These are phyloP conservation scores for Sphenopsis melanotis DNA, from an alignment of 2,797 vertebrate species.

Conservation along the genomic window DNA sequence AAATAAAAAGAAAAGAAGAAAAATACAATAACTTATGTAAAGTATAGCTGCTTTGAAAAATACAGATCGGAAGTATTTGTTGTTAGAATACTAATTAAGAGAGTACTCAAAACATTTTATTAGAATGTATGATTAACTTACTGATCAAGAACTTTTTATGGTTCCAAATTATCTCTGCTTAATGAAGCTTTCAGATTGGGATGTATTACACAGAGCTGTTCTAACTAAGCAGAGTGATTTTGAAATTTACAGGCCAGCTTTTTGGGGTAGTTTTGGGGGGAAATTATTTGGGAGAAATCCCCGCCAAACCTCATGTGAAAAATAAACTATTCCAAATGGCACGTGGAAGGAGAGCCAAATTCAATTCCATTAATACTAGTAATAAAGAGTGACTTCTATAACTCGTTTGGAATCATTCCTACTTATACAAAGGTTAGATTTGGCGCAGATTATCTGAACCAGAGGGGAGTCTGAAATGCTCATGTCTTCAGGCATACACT, in stretches of 20 bases:
- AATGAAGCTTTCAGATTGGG: not conserved
- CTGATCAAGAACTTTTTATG: not conserved
- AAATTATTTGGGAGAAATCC: constrained; percentile 31
- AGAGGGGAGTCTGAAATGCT: constrained; percentile 34
- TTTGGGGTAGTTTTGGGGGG: not conserved
- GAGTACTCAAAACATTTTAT: not conserved
- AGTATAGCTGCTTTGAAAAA: constrained; percentile 30
- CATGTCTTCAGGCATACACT: not conserved
- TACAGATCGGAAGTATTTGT: not conserved
- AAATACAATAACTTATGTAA: not conserved
- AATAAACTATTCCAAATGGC: constrained; percentile 50
- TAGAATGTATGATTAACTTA: not conserved
- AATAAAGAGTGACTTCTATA: constrained; percentile 40
- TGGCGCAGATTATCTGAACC: constrained; percentile 16
- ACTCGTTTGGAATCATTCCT: constrained; percentile 52
- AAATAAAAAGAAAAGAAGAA: not conserved
- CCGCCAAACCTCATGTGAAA: constrained; percentile 55
- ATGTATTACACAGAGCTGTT: constrained; percentile 24
- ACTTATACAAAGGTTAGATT: constrained; percentile 33
- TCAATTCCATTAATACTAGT: constrained; percentile 35
- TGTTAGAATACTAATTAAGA: constrained; percentile 5
- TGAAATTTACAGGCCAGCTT: constrained; percentile 7
- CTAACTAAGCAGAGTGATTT: constrained; percentile 12
- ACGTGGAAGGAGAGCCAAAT: constrained; percentile 32
- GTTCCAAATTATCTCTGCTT: not conserved